Conservation (phyloP, 2,113 vertebrate species). For the Sylvia atricapilla region DNA sequence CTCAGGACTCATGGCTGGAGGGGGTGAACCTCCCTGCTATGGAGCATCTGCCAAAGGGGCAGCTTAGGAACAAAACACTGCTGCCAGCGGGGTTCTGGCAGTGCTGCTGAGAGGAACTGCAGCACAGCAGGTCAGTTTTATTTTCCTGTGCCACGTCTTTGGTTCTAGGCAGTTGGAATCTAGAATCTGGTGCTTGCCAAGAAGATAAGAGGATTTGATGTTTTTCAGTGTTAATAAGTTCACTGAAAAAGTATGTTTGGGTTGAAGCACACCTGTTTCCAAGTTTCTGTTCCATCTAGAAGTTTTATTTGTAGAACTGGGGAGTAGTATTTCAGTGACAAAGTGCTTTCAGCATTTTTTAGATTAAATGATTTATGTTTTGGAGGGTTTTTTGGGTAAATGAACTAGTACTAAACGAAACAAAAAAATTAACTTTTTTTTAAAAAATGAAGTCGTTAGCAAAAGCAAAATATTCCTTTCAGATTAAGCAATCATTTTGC, state of each 20-base stretch:
- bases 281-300: neutral
- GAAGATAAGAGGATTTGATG: neutral
- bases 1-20: neutral
- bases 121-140: neutral
- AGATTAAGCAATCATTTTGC: neutral
- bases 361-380: neutral
- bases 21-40: neutral
- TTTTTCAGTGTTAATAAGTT: neutral
- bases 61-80: neutral
- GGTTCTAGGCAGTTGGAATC: neutral
- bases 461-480: neutral
- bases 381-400: fast-evolving
- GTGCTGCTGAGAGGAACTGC: neutral
- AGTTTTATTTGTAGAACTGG: neutral
- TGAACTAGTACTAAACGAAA: neutral
- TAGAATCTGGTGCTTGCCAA: neutral
- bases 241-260: neutral
- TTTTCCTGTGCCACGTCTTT: neutral
- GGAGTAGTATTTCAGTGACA: neutral
- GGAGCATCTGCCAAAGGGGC: neutral
- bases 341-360: neutral
- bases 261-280: neutral
- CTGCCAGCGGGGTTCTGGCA: neutral
- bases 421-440: neutral
- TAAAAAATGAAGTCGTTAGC: neutral